phyloP scores from a whole-genome alignment of 2,797 vertebrate species.

The Tapera naevia region DNA sequence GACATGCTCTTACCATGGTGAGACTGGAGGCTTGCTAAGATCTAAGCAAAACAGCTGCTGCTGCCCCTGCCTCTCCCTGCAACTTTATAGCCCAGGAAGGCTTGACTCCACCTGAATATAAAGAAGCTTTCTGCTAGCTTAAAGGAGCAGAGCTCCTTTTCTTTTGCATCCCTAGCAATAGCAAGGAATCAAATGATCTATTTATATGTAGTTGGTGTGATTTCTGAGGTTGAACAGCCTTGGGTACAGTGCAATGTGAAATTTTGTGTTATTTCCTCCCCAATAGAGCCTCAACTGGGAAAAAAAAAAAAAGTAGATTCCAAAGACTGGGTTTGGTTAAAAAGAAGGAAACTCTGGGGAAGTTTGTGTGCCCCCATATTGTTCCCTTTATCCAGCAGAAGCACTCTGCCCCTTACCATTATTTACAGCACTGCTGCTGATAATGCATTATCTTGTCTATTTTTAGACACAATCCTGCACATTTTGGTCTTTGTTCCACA shows the following conservation, averaged over 20 bases:
- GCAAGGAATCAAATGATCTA: neutral
- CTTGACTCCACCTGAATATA: slow-evolving; percentile 55
- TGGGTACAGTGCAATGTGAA: accelerated
- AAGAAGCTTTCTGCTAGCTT: slow-evolving; percentile 21
- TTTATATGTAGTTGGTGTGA: accelerated
- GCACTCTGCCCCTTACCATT: neutral
- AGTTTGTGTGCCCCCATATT: neutral
- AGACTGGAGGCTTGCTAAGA: neutral
- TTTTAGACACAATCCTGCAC: neutral
- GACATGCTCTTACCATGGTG: slow-evolving; percentile 51
- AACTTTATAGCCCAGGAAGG: slow-evolving; percentile 58
- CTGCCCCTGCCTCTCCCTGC: slow-evolving; percentile 31
- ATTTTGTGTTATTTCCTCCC: accelerated
- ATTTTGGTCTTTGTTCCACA: accelerated
- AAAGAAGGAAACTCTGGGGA: neutral
- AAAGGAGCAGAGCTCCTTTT: slow-evolving; percentile 61
- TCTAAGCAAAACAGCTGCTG: slow-evolving; percentile 38
- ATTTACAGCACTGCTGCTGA: neutral
- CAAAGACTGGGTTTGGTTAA: neutral
- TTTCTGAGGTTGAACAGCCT: neutral
- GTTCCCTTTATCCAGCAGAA: neutral
- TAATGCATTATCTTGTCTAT: accelerated
- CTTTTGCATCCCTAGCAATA: neutral
- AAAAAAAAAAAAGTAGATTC: accelerated
- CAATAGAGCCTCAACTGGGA: accelerated